A percentile compares a stretch with the other conserved stretches of the same genome.
Conservation (phyloP, 37 sponge, comb jelly and placozoan species). For the Ephydatia muelleri region DNA sequence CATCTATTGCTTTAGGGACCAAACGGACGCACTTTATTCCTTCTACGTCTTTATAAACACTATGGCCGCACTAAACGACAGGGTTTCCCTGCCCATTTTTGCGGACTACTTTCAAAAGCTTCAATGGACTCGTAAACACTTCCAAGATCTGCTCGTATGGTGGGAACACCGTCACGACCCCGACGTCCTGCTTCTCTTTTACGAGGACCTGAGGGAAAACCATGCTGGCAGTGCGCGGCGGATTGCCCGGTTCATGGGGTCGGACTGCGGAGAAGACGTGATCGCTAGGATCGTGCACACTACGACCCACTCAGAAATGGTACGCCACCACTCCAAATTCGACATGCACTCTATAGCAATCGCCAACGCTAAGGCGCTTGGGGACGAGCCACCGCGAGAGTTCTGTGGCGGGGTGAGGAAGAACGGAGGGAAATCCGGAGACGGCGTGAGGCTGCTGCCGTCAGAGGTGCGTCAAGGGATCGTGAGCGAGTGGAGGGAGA, state of each 20-base stretch:
- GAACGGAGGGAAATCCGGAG: slow-evolving; percentile 13
- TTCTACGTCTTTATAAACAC: slow-evolving; percentile 5
- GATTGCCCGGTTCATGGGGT: slow-evolving; percentile 34
- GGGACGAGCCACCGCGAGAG: slow-evolving; percentile 6
- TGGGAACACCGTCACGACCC: slow-evolving; percentile 40
- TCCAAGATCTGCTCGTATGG: slow-evolving; percentile 32
- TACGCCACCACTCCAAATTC: slow-evolving; percentile 14
- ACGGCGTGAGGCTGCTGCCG: neutral
- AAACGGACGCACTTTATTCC: neutral
- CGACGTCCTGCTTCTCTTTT: slow-evolving; percentile 36
- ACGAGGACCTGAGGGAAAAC: slow-evolving; percentile 37
- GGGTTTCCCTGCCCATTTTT: slow-evolving; percentile 3
- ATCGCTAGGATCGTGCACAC: slow-evolving; percentile 12
- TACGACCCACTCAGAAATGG: slow-evolving; percentile 31
- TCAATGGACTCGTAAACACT: neutral
- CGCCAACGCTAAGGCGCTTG: neutral
- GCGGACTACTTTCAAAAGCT: neutral
- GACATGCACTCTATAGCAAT: neutral
- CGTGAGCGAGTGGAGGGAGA: too few relatives aligned
- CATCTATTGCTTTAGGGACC: slow-evolving; percentile 18
- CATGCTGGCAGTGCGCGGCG: slow-evolving; percentile 7
- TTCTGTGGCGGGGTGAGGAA: slow-evolving; percentile 2
- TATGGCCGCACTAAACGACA: neutral
- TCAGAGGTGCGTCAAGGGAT: neutral
- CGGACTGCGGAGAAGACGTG: slow-evolving; percentile 4